phyloP scores from a whole-genome alignment of 2,888 invertebrate species.

The Oxyteleia sp. region DNA sequence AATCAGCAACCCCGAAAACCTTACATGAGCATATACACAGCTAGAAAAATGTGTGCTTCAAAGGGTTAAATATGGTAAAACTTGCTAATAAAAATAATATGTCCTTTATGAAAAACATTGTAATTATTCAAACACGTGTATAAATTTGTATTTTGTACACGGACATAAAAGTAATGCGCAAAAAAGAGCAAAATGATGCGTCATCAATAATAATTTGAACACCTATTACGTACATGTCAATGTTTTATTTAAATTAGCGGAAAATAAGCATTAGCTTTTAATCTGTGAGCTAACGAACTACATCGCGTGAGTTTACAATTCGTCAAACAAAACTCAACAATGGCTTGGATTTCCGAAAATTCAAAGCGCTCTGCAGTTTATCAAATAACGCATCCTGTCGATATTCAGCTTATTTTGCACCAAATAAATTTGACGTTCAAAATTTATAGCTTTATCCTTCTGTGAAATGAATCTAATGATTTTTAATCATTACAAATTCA shows the following conservation, averaged over 20 bases:
- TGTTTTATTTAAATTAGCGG: neutral
- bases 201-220: no score
- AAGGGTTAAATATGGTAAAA: no score
- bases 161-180: no score
- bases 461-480: neutral
- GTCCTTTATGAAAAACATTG: no score
- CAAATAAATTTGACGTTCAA: constrained; percentile 4
- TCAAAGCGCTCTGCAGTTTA: constrained; percentile 1
- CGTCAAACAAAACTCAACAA: constrained; percentile 13
- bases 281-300: constrained; percentile 21
- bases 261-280: constrained; percentile 21
- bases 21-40: no score
- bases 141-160: no score
- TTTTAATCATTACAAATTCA: neutral
- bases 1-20: no score
- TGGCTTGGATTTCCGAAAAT: constrained; percentile 12
- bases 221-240: no score
- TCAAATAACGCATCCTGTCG: neutral
- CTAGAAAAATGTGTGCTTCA: no score
- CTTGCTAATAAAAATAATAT: no score
- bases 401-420: constrained; percentile 6
- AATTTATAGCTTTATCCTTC: neutral
- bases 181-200: no score
- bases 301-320: constrained; percentile 16
- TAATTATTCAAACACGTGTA: no score